Conservation (phyloP, 2,113 vertebrate genomes). For the Alectura lathami region DNA sequence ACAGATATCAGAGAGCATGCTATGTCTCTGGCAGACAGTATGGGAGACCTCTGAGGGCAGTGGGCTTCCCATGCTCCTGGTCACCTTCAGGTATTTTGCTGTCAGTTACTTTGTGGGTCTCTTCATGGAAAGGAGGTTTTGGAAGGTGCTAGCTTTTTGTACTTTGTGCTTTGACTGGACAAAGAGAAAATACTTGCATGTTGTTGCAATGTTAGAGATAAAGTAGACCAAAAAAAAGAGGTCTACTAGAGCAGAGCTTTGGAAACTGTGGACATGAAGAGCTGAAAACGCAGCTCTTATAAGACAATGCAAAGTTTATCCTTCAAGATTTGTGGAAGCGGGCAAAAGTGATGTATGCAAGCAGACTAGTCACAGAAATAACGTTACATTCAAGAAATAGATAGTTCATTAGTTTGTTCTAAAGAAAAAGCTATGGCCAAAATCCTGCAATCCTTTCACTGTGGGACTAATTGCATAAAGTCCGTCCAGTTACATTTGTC, state of each 20-base stretch:
- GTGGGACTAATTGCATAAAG: neutral
- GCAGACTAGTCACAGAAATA: neutral
- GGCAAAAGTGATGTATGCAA: neutral
- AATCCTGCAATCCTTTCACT: neutral
- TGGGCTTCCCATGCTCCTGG: fast-evolving
- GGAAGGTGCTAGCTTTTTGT: neutral
- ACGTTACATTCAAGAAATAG: neutral
- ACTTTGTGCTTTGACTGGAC: neutral
- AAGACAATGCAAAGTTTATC: neutral
- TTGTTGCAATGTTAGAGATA: neutral
- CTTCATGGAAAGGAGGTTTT: neutral
- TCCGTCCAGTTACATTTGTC: neutral
- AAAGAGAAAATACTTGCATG: neutral
- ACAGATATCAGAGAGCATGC: neutral
- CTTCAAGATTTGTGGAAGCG: neutral
- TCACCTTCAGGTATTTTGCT: neutral
- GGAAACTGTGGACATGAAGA: neutral
- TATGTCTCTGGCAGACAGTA: neutral
- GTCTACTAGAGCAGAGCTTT: neutral
- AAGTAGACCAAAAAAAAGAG: neutral
- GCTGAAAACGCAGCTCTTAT: neutral
- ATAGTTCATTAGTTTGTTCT: neutral
- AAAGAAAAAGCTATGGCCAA: neutral
- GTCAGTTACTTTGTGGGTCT: neutral
- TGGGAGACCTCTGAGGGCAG: neutral